Evolutionary conservation across 2,113 vertebrate genomes (phyloP), one percentile per base, ranked within the genome.

Genomic region (Vulpes lagopus): DNA sequence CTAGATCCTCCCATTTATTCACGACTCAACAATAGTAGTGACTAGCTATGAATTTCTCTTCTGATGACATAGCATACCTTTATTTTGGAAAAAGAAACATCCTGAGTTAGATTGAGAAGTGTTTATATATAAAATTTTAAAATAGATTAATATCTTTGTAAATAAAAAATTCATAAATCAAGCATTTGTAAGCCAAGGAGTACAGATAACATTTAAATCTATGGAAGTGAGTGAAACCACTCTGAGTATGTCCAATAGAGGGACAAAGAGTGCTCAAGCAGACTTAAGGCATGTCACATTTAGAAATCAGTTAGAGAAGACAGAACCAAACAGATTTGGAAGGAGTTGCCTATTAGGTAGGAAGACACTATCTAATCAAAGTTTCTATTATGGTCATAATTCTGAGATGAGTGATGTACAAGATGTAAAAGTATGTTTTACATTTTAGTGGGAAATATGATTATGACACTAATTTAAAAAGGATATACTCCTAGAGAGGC

Each of bases 121-220:
- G 35, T 89, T 79, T 89, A 23, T 25, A 95, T 85, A 23, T 71
- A 95, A 89, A 92, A 89, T 35, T 69, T 85, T 27, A 25, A 96
- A 89, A 73, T 6, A 83, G 15, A 49, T 64, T 69, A 38, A 25
- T 22, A 67, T 57, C 20, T 76, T 86, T 91, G 10, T 62, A 79
- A 95, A 20, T 60, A 51, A 38, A 60, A 93, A 95, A 81, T 65
- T 73, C 23, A 90, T 94, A 60, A 94, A 62, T 30, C 51, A 35
- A 92, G 25, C 51, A 90, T 82, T 93, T 79, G 17, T 78, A 88
- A 89, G 49, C 57, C 23, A 93, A 86, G 49, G 22, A 69, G 11
- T 74, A 43, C 35, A 92, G 9, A 60, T 16, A 73, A 17, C 35
- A 88, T 38, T 64, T 59, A 87, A 43, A 79, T 74, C 79, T 49